Percentiles rank a stretch among this genome's conserved stretches.
Conservation (phyloP, 1,140 invertebrate genomes). For the Penaeus japonicus region DNA sequence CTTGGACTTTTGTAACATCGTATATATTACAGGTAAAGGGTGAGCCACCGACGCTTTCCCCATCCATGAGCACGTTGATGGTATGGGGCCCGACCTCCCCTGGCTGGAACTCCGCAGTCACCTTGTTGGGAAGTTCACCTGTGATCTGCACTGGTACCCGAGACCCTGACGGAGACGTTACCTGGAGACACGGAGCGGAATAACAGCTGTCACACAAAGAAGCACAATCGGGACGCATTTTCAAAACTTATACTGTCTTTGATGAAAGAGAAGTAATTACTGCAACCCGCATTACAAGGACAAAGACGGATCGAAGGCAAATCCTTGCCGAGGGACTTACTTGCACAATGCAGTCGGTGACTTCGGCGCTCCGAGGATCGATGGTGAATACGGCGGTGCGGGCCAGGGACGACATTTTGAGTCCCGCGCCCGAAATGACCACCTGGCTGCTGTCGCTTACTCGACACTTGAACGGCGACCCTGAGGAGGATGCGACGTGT, state of each 20-base stretch:
- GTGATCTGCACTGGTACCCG: slow-evolving; percentile 74
- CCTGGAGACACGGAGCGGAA: slow-evolving; percentile 57
- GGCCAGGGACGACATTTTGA: slow-evolving; percentile 73
- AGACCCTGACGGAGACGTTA: slow-evolving; percentile 80
- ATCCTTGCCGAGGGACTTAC: background rate
- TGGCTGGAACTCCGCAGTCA: slow-evolving; percentile 80
- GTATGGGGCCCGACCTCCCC: slow-evolving; percentile 85
- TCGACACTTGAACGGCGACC: slow-evolving; percentile 87
- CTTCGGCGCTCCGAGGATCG: slow-evolving; percentile 68
- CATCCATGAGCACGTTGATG: slow-evolving; percentile 80
- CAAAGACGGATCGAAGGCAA: too few species aligned
- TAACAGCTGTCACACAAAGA: background rate
- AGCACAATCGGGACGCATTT: background rate
- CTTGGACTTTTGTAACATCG: slow-evolving; percentile 84
- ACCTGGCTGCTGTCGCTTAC: slow-evolving; percentile 72
- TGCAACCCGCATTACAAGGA: too few species aligned
- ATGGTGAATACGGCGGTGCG: slow-evolving; percentile 70
- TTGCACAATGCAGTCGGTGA: slow-evolving; percentile 70
- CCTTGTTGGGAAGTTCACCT: slow-evolving; percentile 71
- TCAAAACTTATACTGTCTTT: background rate
- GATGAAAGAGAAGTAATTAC: background rate
- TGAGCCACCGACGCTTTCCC: slow-evolving; percentile 85
- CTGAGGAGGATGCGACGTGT: slow-evolving; percentile 63
- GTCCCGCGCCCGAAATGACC: slow-evolving; percentile 69
- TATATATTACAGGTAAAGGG: slow-evolving; percentile 93